These are phyloP conservation scores for Euborellia annulipes DNA, from an alignment of 1,140 invertebrate genomes.

Conservation along the genomic window DNA sequence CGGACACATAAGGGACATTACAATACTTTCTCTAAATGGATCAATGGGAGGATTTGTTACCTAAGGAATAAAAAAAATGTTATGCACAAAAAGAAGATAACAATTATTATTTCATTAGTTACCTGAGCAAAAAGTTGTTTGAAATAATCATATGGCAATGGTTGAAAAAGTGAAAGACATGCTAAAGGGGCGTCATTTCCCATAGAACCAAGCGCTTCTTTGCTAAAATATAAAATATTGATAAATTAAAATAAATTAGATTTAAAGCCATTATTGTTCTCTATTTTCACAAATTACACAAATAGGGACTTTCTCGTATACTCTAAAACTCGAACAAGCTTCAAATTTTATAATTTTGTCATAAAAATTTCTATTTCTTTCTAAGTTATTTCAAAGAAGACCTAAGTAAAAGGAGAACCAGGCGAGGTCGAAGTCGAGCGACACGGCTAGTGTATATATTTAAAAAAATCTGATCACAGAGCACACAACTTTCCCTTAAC, in stretches of 20 bases:
- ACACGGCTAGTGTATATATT: no score
- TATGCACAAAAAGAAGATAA: constrained; percentile 1
- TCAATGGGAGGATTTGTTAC: constrained; percentile 99
- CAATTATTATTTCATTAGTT: constrained; percentile 9
- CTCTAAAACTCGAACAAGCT: no score
- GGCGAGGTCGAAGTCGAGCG: no score
- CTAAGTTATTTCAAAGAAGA: no score
- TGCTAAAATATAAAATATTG: constrained; percentile 38
- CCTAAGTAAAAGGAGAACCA: no score
- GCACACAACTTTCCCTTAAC: no score
- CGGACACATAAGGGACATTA: constrained; percentile 91
- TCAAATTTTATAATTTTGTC: no score
- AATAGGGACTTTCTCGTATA: no score
- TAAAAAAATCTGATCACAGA: no score
- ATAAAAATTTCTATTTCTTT: no score
- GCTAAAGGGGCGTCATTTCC: constrained; percentile 96
- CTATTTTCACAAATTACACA: no score
- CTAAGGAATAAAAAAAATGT: constrained; percentile 20
- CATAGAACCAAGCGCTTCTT: constrained; percentile 98
- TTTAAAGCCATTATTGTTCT: no score
- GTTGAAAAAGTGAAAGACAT: constrained; percentile 88
- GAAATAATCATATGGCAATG: constrained; percentile 92
- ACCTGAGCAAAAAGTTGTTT: constrained; percentile 98
- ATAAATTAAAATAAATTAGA: not conserved
- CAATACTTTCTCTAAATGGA: constrained; percentile 96